phyloP scores from a whole-genome alignment of 2,113 vertebrate genomes.

The Chionomys nivalis region DNA sequence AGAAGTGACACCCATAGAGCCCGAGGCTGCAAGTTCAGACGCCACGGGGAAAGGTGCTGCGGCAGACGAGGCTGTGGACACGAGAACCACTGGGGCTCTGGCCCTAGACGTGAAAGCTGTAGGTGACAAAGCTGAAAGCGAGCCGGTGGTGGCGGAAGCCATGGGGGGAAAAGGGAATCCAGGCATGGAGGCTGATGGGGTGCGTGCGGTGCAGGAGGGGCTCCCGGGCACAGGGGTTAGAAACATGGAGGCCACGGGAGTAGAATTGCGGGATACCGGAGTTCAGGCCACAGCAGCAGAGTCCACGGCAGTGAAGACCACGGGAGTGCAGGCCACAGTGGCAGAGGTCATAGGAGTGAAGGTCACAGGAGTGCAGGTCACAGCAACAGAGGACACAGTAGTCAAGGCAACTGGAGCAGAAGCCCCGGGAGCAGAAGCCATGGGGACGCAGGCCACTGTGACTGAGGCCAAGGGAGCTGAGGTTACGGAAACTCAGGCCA shows the following conservation, averaged over 20 bases:
- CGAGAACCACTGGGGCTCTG: neutral
- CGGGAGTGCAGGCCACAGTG: neutral
- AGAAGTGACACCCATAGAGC: neutral
- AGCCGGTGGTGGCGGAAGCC: neutral
- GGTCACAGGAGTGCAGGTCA: neutral
- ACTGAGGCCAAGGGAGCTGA: neutral
- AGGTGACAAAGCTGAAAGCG: neutral
- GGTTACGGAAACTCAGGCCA: neutral
- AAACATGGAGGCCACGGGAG: neutral
- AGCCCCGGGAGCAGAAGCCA: neutral
- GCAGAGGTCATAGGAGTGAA: neutral
- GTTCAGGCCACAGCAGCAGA: neutral
- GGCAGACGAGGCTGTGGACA: neutral
- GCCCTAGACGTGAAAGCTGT: neutral
- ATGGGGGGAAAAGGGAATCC: neutral
- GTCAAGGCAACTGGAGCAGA: neutral
- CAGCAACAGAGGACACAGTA: rapidly evolving
- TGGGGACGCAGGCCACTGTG: rapidly evolving
- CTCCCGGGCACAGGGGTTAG: rapidly evolving
- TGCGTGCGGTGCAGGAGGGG: rapidly evolving
- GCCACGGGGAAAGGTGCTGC: neutral
- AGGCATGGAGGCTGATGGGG: rapidly evolving
- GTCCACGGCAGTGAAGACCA: neutral
- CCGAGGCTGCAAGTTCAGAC: neutral
- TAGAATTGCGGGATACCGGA: neutral